phyloP scores from a whole-genome alignment of 2,797 vertebrate species.

The Coilia nasus region DNA sequence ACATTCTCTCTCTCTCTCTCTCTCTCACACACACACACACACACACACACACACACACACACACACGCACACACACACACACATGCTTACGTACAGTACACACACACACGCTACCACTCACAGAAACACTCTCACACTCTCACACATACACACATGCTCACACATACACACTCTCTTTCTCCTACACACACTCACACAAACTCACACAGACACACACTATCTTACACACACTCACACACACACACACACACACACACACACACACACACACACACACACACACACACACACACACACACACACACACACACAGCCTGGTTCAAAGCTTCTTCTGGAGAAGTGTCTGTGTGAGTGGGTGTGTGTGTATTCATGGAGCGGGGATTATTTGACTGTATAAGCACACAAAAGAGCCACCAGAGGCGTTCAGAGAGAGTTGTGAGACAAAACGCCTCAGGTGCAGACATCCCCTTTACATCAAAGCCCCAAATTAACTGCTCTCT shows the following conservation, averaged over 20 bases:
- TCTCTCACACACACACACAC: neutral
- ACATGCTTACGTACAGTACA: neutral
- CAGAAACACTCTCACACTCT: neutral
- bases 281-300: neutral
- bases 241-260: neutral
- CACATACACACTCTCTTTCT: neutral
- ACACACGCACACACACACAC: slow-evolving; percentile 13
- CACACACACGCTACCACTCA: neutral
- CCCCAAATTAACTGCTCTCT: neutral
- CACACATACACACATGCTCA: neutral
- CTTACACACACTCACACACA: too few relatives aligned
- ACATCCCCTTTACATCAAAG: neutral
- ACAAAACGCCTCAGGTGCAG: neutral
- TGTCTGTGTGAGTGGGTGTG: neutral
- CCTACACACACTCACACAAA: neutral
- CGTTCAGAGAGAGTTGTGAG: neutral
- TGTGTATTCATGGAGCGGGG: neutral
- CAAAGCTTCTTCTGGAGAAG: too few relatives aligned
- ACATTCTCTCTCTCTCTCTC: too few relatives aligned
- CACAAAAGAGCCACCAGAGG: neutral
- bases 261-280: neutral
- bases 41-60: slow-evolving; percentile 11
- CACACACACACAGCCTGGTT: too few relatives aligned
- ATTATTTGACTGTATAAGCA: neutral
- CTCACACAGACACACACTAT: too few relatives aligned